Percentiles rank a stretch among this genome's conserved stretches.
phyloP scores from a whole-genome alignment of 2,113 vertebrate genomes.

The Ophthalmolycus amberensis region DNA sequence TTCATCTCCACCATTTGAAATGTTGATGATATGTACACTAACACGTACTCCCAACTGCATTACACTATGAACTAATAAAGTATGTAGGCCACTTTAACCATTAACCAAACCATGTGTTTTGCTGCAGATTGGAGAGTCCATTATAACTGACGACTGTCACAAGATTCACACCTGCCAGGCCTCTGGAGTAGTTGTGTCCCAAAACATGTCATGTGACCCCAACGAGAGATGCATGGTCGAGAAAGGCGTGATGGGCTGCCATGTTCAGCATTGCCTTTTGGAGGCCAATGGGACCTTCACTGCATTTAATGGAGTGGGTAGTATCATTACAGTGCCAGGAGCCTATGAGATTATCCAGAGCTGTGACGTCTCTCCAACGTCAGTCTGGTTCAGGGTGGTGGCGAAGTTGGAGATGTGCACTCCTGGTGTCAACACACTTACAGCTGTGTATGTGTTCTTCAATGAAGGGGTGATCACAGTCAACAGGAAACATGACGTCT shows the following conservation, averaged over 20 bases:
- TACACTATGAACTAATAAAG: not conserved
- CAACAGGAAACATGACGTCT: slow-evolving; percentile 45
- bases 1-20: not conserved
- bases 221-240: slow-evolving; percentile 53
- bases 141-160: slow-evolving; percentile 60
- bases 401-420: slow-evolving; percentile 56
- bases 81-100: not conserved
- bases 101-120: not conserved
- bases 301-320: slow-evolving; percentile 51
- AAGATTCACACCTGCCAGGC: slow-evolving; percentile 49
- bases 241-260: slow-evolving; percentile 52
- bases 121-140: slow-evolving; percentile 52
- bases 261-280: slow-evolving; percentile 59
- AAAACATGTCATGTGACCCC: slow-evolving; percentile 46
- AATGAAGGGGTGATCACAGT: slow-evolving; percentile 55
- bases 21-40: not conserved
- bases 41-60: not conserved
- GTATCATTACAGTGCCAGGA: slow-evolving; percentile 47
- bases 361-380: slow-evolving; percentile 21
- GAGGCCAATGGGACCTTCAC: slow-evolving; percentile 49
- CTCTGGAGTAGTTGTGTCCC: slow-evolving; percentile 46
- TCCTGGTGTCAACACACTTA: not conserved
- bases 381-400: slow-evolving; percentile 75
- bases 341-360: slow-evolving; percentile 62
- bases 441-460: slow-evolving; percentile 64